Conservation (phyloP, 2,888 invertebrate genomes). For the Pollenia amentaria region DNA sequence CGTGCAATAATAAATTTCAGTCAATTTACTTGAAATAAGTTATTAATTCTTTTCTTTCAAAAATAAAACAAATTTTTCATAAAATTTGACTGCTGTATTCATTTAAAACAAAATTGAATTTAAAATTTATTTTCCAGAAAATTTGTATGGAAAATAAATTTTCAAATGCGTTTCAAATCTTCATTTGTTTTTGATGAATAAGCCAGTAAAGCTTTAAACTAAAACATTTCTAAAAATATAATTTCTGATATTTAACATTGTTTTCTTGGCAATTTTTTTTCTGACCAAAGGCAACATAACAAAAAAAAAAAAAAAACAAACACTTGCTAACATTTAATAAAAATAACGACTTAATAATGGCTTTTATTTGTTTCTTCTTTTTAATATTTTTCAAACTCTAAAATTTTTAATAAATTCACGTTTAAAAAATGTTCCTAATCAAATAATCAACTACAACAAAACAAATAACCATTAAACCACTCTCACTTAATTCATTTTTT, state of each 20-base stretch:
- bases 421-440: background rate
- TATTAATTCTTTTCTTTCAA: too few species aligned
- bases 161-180: too few species aligned
- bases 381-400: background rate
- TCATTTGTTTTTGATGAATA: too few species aligned
- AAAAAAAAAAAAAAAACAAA: background rate
- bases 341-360: background rate
- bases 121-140: too few species aligned
- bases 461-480: slow-evolving; percentile 41
- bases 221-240: background rate
- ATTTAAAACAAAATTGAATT: too few species aligned
- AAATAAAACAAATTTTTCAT: too few species aligned
- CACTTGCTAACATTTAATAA: slow-evolving; percentile 14
- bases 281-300: background rate
- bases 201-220: background rate
- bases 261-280: background rate
- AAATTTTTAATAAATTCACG: background rate
- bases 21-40: too few species aligned
- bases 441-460: slow-evolving; percentile 11
- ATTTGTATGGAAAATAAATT: too few species aligned
- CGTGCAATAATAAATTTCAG: too few species aligned
- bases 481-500: slow-evolving; percentile 60
- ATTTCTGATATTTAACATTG: slow-evolving; percentile 12
- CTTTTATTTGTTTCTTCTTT: slow-evolving; percentile 4
- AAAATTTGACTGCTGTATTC: too few species aligned